Evolutionary conservation across 2,888 invertebrate genomes (phyloP), one percentile per base, ranked within the genome.

Genomic region (Andricus curvator): DNA sequence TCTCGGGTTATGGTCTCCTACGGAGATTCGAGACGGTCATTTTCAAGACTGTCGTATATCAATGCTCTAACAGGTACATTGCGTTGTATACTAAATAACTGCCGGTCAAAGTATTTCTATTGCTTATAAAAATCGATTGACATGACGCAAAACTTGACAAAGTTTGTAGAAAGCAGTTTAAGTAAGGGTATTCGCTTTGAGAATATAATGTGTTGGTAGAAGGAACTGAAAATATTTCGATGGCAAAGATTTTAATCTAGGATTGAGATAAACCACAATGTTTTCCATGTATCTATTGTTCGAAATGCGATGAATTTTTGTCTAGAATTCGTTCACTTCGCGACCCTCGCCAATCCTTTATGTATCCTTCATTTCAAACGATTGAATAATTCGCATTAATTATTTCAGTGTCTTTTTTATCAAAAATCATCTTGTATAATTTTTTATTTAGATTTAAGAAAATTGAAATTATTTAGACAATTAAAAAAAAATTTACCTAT

Each of bases 41-140:
- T 25, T 62, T 62, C 15, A 62, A 62, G 62, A 62, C 62, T 62
- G 62, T 25, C 62, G 25, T 62, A 62, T 62, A 25, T 25, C 62
- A 62, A 25, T 62, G 62, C 22, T 25, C 4, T 25, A 25, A 62
- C 25, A 62, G 62, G 25, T 11, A 25, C 15, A 25, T 62, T 62
- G 25, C 62, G 13, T 62, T 62, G 25, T 62, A 62, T 62, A 62
- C 25, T 13, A 25, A 25, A 62, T 60, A 62, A 62, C 62, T 62
- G 62, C 62, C 25, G 62, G 62, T 25, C 62, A 25, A 62, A 62
- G 62, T 62, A 62, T 62, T 62, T 62, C 25, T 62, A 62, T 62
- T 25, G 62, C 25, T 62, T 62, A 25, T 62, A 62, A 62, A 62
- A 62, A 25, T 62, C 62, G 25, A 25, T 62, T 62, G 62, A 25